Percentiles rank a stretch among this genome's conserved stretches.
Evolutionary conservation across 2,888 invertebrate genomes (phyloP).

Genomic region (Pecten maximus): DNA sequence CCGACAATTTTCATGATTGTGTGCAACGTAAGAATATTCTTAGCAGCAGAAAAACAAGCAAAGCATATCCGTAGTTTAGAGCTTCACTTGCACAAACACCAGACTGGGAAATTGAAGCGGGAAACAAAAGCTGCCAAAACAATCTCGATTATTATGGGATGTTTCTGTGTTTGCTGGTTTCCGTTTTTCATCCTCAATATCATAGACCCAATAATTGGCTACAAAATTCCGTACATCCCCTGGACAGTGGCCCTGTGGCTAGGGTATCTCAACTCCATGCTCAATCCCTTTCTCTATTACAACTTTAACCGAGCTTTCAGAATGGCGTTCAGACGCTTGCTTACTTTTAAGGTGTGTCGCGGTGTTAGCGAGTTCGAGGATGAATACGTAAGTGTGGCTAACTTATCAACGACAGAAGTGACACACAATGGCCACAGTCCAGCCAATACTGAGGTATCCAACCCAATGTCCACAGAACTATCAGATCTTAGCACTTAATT

Average conservation of each 20-base stretch:
- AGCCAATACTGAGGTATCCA: conserved; percentile 5
- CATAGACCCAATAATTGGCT: conserved; percentile 77
- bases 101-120: conserved; percentile 75
- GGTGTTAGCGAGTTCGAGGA: conserved; percentile 74
- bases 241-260: conserved; percentile 78
- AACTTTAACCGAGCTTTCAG: conserved; percentile 75
- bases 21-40: conserved; percentile 76
- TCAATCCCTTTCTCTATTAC: conserved; percentile 76
- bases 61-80: conserved; percentile 77
- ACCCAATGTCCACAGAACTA: conserved; percentile 37
- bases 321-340: conserved; percentile 73
- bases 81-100: conserved; percentile 68
- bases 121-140: conserved; percentile 80
- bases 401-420: conserved; percentile 15
- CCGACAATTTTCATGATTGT: conserved; percentile 78
- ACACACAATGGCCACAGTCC: conserved; percentile 38
- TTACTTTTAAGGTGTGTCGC: conserved; percentile 72
- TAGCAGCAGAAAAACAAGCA: conserved; percentile 76
- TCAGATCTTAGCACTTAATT: conserved; percentile 36
- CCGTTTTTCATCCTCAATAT: conserved; percentile 79
- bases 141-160: conserved; percentile 79
- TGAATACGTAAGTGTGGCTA: conserved; percentile 49
- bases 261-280: conserved; percentile 78
- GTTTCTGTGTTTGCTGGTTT: conserved; percentile 79
- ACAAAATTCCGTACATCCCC: conserved; percentile 73